phyloP scores from a whole-genome alignment of 53 echinoderm and acorn worm genomes.

The Antedon mediterranea region DNA sequence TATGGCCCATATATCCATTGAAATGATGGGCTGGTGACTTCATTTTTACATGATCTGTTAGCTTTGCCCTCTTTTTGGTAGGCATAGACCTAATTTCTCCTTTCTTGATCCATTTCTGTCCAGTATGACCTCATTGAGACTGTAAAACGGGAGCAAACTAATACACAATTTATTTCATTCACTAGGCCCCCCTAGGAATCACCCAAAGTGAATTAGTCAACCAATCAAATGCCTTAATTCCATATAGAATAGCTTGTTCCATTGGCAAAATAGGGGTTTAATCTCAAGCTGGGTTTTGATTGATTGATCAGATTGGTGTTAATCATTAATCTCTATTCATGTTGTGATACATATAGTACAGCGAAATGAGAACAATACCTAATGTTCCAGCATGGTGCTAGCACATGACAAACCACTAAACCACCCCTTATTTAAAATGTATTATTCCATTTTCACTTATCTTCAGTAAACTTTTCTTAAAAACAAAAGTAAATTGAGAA shows the following conservation, averaged over 20 bases:
- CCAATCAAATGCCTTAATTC: neutral
- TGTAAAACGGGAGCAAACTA: neutral
- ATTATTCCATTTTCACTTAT: neutral
- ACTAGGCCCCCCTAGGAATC: neutral
- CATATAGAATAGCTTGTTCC: neutral
- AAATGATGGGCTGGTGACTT: constrained; percentile 56
- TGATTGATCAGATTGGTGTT: neutral
- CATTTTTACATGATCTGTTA: constrained; percentile 58
- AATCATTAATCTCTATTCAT: neutral
- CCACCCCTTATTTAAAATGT: neutral
- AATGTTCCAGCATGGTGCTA: neutral
- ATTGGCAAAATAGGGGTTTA: neutral
- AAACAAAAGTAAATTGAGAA: neutral
- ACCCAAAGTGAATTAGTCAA: neutral
- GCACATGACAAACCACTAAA: neutral
- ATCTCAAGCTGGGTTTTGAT: neutral
- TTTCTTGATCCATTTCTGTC: constrained; percentile 56
- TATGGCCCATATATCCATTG: constrained; percentile 11
- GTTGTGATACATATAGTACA: neutral
- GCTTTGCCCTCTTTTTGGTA: constrained; percentile 54
- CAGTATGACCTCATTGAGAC: constrained; percentile 45
- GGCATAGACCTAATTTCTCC: constrained; percentile 59
- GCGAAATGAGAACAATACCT: neutral
- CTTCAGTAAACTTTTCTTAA: neutral
- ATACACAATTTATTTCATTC: neutral